A percentile compares a stretch with the other conserved stretches of the same genome.
These are phyloP conservation scores for Camptogramma bilineatum DNA, from an alignment of 2,888 invertebrate species.

Conservation along the genomic window DNA sequence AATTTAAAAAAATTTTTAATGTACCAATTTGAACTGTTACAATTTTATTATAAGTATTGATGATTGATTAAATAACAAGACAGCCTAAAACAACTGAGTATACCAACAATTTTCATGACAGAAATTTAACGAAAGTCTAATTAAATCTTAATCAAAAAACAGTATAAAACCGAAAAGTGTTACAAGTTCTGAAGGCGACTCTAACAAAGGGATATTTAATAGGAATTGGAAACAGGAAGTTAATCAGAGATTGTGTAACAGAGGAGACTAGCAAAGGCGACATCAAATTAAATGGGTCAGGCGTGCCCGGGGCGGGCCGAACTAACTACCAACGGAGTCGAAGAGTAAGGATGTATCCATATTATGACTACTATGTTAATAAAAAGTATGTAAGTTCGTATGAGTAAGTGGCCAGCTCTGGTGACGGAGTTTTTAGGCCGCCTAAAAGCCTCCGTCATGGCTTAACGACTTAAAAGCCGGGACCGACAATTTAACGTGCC, in stretches of 20 bases:
- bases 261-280: conserved; percentile 55
- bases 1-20: too few relatives aligned
- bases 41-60: too few relatives aligned
- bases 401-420: too few relatives aligned
- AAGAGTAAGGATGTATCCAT: conserved; percentile 33
- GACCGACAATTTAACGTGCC: too few relatives aligned
- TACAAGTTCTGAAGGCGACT: conserved; percentile 48
- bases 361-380: too few relatives aligned
- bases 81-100: too few relatives aligned
- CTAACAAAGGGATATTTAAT: conserved; percentile 71
- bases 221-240: conserved; percentile 80
- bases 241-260: conserved; percentile 73
- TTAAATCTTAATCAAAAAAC: conserved; percentile 25
- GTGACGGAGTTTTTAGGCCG: too few relatives aligned
- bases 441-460: too few relatives aligned
- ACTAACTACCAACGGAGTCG: conserved; percentile 42
- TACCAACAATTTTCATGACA: not conserved
- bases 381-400: too few relatives aligned
- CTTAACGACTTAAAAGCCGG: too few relatives aligned
- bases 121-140: not conserved
- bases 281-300: conserved; percentile 75
- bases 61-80: too few relatives aligned
- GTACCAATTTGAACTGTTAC: too few relatives aligned
- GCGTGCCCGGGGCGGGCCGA: conserved; percentile 48
- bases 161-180: conserved; percentile 24